Base-by-base conservation (phyloP, 2,888 invertebrate genomes). In the Trissonchulus sp. region DNA sequence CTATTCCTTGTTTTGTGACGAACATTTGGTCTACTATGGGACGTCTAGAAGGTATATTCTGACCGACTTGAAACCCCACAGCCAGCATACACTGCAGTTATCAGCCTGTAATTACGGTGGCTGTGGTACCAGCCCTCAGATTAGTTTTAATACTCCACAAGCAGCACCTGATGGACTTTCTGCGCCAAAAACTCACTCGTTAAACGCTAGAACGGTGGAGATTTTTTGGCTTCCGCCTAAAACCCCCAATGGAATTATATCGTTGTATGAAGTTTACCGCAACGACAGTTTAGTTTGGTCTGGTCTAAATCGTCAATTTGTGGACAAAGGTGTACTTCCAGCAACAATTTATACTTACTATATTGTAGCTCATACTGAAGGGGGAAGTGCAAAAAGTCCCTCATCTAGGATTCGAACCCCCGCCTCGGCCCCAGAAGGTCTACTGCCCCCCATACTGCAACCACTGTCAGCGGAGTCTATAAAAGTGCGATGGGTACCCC, bases 201-300 rank as follows among this genome's bases (percentile, higher is more conserved):
- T 31, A 23, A 37, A 35, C 15, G 28, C 71, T 31, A 69, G 36
- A 3, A 3, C 35, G 33, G 36, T 34, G 2, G 2, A 31, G 8
- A n/a, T 69, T 15, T 8, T 3, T 2, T 69, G 71, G 71, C 23
- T n/a, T n/a, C 35, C 33, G n/a, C 71, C 71, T 8, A 18, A 8
- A 69, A 36, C 34, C 23, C 71, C 71, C n/a, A 69, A 69, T 34
- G 71, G 71, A n/a, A 28, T 69, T 34, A 36, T 69, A 36, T n/a
- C 2, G 33, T n/a, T 69, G 34, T 69, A 69, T 36, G 71, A 69
- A 37, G 8, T 69, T 30, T 69, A 2, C 2, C 28, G 71, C 36
- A 69, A 69, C 37, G 71, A 34, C n/a, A 35, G 36, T n/a, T 8
- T 69, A 18, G 34, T 69, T 33, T 69, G 23, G 23, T 69, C 71